phyloP scores from a whole-genome alignment of 1,140 invertebrate genomes.

The Drosophila repleta region DNA sequence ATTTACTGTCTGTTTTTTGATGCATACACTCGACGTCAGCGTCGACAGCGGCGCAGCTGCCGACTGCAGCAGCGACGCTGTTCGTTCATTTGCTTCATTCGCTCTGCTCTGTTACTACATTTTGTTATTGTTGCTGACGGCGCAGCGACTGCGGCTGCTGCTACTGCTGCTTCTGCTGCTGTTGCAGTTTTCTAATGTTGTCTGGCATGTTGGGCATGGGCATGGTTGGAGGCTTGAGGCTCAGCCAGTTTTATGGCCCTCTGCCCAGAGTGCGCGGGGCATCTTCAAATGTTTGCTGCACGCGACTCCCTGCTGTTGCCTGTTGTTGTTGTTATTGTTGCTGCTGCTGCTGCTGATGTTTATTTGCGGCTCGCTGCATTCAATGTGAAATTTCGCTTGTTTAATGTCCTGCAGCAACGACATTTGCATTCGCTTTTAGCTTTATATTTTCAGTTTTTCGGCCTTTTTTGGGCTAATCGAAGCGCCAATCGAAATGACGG shows the following conservation, averaged over 20 bases:
- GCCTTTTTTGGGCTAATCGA: constrained; percentile 15
- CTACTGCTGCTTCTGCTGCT: constrained; percentile 37
- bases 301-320: constrained; percentile 20
- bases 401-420: constrained; percentile 49
- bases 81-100: constrained; percentile 70
- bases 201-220: constrained; percentile 75
- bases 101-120: constrained; percentile 22
- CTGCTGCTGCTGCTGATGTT: constrained; percentile 46
- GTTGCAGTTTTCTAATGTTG: constrained; percentile 80
- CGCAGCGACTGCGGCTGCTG: constrained; percentile 19
- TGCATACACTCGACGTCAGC: constrained; percentile 74
- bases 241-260: constrained; percentile 72
- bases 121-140: constrained; percentile 37
- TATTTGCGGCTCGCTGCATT: constrained; percentile 70
- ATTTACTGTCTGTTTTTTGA: constrained; percentile 84
- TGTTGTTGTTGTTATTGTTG: constrained; percentile 8
- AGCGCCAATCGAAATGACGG: background rate
- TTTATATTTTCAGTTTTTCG: background rate
- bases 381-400: constrained; percentile 66
- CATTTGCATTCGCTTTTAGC: constrained; percentile 61
- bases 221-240: constrained; percentile 66
- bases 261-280: constrained; percentile 40
- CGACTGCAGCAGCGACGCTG: constrained; percentile 30
- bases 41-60: constrained; percentile 15
- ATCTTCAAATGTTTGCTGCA: constrained; percentile 78